Conservation (phyloP, 2,113 vertebrate genomes). For the Aspiorhynchus laticeps region DNA sequence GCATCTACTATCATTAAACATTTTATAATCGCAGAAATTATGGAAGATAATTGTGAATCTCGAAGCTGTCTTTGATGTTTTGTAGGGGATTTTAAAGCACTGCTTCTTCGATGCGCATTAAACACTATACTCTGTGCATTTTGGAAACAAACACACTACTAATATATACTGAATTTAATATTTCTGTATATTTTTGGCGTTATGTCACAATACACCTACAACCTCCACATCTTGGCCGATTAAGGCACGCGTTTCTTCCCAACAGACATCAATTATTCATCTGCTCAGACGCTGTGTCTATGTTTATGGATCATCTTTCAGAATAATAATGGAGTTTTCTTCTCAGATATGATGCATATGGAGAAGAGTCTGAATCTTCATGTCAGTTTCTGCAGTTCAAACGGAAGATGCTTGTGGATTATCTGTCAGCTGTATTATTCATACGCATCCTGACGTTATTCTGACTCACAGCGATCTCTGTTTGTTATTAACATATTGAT, state of each 20-base stretch:
- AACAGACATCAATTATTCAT: conserved; percentile 14
- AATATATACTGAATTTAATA: not conserved
- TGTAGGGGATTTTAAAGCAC: not conserved
- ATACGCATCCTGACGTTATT: not conserved
- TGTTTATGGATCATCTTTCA: not conserved
- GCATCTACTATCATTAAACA: not conserved
- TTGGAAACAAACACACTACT: not conserved
- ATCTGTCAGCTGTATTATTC: conserved; percentile 24
- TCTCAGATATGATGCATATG: not conserved
- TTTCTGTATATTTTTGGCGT: not conserved
- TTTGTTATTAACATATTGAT: not conserved
- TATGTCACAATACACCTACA: conserved; percentile 3
- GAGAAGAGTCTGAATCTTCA: not conserved
- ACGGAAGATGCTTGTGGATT: not conserved
- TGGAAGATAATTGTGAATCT: not conserved
- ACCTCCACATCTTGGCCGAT: not conserved
- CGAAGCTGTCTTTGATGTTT: not conserved
- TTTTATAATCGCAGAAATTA: not conserved
- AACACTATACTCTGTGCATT: not conserved
- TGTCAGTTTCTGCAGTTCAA: not conserved
- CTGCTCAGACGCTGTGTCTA: not conserved
- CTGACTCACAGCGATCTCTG: not conserved
- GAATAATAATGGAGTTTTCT: not conserved
- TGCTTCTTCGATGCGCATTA: not conserved
- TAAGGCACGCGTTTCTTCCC: not conserved